Evolutionary conservation across 2,113 vertebrate species (phyloP).

Genomic region (Ammodytes dubius): DNA sequence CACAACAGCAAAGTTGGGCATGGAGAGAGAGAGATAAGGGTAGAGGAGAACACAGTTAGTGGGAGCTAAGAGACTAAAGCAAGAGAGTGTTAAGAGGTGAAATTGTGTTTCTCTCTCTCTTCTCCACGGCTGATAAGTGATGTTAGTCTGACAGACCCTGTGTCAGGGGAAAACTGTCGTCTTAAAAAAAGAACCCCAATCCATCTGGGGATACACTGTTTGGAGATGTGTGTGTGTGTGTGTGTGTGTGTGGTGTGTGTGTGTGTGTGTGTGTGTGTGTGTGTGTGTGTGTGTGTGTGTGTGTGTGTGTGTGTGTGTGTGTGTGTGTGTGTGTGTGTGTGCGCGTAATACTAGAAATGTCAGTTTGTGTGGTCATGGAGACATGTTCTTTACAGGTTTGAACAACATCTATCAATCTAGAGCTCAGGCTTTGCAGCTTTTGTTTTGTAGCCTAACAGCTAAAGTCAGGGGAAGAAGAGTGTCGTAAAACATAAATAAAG

Average conservation of each 20-base stretch:
- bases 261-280: slow-evolving; percentile 4
- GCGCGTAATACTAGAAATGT: slow-evolving; percentile 5
- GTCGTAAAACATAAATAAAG: neutral
- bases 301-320: slow-evolving; percentile 17
- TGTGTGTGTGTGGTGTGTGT: no score
- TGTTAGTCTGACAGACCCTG: slow-evolving; percentile 63
- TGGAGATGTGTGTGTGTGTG: slow-evolving; percentile 24
- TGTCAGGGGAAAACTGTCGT: slow-evolving; percentile 57
- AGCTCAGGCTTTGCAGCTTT: neutral
- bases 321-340: slow-evolving; percentile 21
- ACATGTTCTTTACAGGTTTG: neutral
- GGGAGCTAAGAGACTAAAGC: slow-evolving; percentile 31
- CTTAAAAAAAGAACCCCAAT: slow-evolving; percentile 61
- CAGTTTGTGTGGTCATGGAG: neutral
- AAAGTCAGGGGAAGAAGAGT: neutral
- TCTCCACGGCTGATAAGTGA: slow-evolving; percentile 61
- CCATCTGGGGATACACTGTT: slow-evolving; percentile 48
- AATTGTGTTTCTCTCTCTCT: slow-evolving; percentile 62
- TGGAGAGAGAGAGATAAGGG: slow-evolving; percentile 46
- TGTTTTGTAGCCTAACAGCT: no score
- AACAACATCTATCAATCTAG: neutral
- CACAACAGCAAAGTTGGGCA: slow-evolving; percentile 28
- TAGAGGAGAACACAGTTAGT: slow-evolving; percentile 14
- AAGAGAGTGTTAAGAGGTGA: slow-evolving; percentile 53
- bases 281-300: slow-evolving; percentile 16